Evolutionary conservation across 2,113 vertebrate genomes (phyloP), one percentile per base, ranked within the genome.

Genomic region (Bolborhynchus lineola): DNA sequence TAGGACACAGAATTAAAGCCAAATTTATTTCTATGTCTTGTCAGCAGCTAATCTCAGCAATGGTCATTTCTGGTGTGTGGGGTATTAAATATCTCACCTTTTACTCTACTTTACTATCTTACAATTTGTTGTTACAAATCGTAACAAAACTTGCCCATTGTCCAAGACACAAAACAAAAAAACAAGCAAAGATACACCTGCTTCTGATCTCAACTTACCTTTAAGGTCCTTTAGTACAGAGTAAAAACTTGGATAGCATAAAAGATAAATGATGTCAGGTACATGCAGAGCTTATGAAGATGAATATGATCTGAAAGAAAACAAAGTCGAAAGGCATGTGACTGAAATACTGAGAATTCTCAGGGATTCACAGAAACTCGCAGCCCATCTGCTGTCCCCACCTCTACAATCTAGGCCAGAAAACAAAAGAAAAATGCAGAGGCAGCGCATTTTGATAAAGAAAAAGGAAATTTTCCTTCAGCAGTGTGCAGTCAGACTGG

Each of bases 141-240:
- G 29, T 41, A 82, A 52, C 16, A 57, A 52, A 86, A 53, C 33
- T 70, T 85, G 26, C 3, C 39, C 0, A 0, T 64, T 78, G 18
- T 60, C 68, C 35, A 81, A 70, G 57, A 41, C 10, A 37, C 6
- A 49, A 47, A 65, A 33, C 15, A 46, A 81, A 71, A 57, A 50
- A 63, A 0, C 31, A 52, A 19, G 41, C 35, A 78, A 67, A 52
- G 4, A 25, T 62, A 52, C 0, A 0, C 12, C 53, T 39, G 11
- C 4, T 62, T 79, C 47, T 88, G 41, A 20, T 59, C 37, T 81
- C 18, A 24, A 21, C 19, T 78, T 53, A 63, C 4, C 6, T 44
- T 70, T 53, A 63, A 1, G 3, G 10, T 53, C 31, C 31, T 67
- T 25, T 46, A 70, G 28, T 37, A 46, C 8, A 39, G 57, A 75